Evolutionary conservation across 2,888 invertebrate species (phyloP), one percentile per base, ranked within the genome.

Genomic region (Zygogramma bicolorata): DNA sequence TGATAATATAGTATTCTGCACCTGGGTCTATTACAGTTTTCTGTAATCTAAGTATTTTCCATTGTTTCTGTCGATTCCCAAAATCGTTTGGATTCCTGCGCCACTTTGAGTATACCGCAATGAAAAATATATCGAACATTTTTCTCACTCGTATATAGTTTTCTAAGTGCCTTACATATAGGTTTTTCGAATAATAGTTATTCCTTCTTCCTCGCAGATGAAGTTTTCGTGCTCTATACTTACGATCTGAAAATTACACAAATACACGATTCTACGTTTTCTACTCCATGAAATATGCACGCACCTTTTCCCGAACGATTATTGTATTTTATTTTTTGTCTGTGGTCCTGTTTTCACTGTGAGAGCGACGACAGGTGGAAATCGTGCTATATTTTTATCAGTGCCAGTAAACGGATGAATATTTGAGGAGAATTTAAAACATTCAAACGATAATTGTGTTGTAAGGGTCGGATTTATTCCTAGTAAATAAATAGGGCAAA

Each of bases 161-260:
- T n/a, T n/a, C n/a, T n/a, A n/a, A n/a, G n/a, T n/a, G n/a, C n/a
- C n/a, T n/a, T n/a, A n/a, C n/a, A n/a, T n/a, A n/a, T n/a, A n/a
- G n/a, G n/a, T n/a, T n/a, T n/a, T n/a, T n/a, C n/a, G n/a, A 68
- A 75, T 76, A 71, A 75, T 75, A 71, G 75, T 75, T 71, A 77
- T 75, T 74, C 71, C 58, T 73, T 65, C n/a, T 80, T 81, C 80
- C 81, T 81, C 80, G 71, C 75, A 81, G 82, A 82, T 82, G 82
- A 81, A 81, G 81, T 80, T 79, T 71, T 74, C 78, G 78, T 82
- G 78, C 80, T 80, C 79, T 82, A 80, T 83, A 83, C 82, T 84
- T 85, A 82, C 81, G 81, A 81, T 80, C 81, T 80, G 81, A 78
- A 85, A 85, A 84, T 85, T 84, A 85, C 81, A 82, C 82, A 84